Percentiles rank a stretch among this genome's conserved stretches.
These are phyloP conservation scores for Petrocephalus zakoni DNA, from an alignment of 2,113 vertebrate genomes.

Conservation along the genomic window DNA sequence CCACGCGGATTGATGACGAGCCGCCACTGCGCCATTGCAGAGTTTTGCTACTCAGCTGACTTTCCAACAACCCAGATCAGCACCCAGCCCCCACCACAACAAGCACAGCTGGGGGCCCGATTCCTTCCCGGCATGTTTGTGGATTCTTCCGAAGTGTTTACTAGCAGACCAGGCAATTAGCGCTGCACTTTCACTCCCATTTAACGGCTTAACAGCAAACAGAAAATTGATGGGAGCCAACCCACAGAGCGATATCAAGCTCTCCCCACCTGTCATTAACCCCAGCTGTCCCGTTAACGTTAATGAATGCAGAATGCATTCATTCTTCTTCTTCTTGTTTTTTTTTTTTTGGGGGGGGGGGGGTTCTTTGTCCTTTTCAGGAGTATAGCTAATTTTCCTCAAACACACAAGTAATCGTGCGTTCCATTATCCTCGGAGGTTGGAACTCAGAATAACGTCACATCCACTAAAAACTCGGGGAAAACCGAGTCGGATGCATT, in stretches of 20 bases:
- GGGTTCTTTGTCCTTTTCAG: not conserved
- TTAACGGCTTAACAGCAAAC: not conserved
- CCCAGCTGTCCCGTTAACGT: not conserved
- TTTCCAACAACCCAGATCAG: not conserved
- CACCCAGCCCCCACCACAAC: constrained; percentile 25
- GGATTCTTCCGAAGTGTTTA: constrained; percentile 48
- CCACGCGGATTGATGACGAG: not conserved
- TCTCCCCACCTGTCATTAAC: not conserved
- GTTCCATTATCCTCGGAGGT: too few species aligned
- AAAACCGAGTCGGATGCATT: too few species aligned
- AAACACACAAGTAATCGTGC: too few species aligned
- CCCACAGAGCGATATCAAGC: not conserved
- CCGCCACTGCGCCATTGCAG: not conserved
- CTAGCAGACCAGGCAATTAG: not conserved
- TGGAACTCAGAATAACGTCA: too few species aligned
- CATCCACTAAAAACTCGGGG: too few species aligned
- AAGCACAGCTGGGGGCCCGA: constrained; percentile 45
- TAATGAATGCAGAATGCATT: not conserved
- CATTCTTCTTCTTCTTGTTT: not conserved
- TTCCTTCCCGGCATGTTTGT: constrained; percentile 56
- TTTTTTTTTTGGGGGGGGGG: not conserved
- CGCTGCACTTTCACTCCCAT: not conserved
- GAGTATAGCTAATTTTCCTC: not conserved
- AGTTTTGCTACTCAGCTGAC: constrained; percentile 12
- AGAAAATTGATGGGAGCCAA: not conserved